These are phyloP conservation scores for Smittia sp. DNA, from an alignment of 2,888 invertebrate species.

Conservation along the genomic window DNA sequence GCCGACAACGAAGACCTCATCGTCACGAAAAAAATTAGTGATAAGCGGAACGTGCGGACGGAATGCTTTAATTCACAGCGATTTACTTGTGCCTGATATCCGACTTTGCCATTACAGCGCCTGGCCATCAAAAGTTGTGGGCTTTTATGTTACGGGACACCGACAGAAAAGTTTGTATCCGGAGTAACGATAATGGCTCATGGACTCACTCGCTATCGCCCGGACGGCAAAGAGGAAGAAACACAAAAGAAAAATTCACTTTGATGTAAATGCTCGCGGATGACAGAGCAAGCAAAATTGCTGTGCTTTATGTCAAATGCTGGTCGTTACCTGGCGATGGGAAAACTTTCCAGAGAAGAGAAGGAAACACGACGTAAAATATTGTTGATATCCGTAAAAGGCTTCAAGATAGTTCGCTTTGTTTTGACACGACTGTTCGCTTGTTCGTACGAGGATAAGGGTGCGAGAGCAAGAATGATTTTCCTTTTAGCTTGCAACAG, in stretches of 20 bases:
- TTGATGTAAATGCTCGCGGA: conserved; percentile 7
- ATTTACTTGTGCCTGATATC: not conserved
- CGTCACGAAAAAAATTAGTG: conserved; percentile 9
- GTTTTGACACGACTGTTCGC: not conserved
- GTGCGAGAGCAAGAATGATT: not conserved
- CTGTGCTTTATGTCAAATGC: conserved; percentile 8
- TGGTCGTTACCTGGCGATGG: conserved; percentile 15
- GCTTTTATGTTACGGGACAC: conserved; percentile 2
- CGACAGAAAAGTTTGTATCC: not conserved
- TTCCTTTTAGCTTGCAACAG: not conserved
- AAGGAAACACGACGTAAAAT: not conserved
- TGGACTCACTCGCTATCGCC: not conserved
- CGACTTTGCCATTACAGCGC: conserved; percentile 1
- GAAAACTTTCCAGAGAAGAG: not conserved
- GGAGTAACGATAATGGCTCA: not conserved
- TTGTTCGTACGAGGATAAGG: not conserved
- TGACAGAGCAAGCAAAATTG: conserved; percentile 5
- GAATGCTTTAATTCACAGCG: conserved; percentile 24
- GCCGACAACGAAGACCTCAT: not conserved
- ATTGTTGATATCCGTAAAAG: not conserved
- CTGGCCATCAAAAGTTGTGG: conserved; percentile 13
- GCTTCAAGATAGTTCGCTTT: conserved; percentile 8
- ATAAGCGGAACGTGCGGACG: conserved; percentile 18
- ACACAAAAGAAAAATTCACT: conserved; percentile 1
- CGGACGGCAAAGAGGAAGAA: not conserved